Evolutionary conservation across 2,888 invertebrate genomes (phyloP), one percentile per base, ranked within the genome.

Genomic region (Drosophila tripunctata): DNA sequence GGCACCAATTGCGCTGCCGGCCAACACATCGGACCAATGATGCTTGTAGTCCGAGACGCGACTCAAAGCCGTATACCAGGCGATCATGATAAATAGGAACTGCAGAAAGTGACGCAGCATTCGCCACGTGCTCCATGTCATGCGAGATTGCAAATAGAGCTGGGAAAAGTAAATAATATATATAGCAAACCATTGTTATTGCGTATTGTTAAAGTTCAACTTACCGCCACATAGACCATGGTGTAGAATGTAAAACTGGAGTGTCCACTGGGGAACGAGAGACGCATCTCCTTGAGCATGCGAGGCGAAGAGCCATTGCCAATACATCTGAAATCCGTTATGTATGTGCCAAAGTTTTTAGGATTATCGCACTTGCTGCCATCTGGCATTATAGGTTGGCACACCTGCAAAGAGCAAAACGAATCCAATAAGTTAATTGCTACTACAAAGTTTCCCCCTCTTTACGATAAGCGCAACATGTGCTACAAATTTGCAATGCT

Each of bases 1-100:
- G n/a, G 93, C 89, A 7, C 96, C 96, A 68, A 96, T 93, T 27
- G 92, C 82, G 70, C 94, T 93, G 0, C 99, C 99, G 50, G 95
- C 95, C 24, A 99, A 92, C 2, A 99, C 99, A 92, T 99, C 99
- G 87, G 97, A 98, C 97, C 98, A 98, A 90, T 99, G 99, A 91
- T 99, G 99, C 90, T 99, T 99, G 93, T 99, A 97, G 92, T 99
- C 97, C 0, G 97, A 97, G 31, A 99, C 94, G 30, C 99, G 93
- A 44, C 97, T 96, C 92, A 98, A 93, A n/a, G 96, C 95, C 7
- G 97, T 97, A 91, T 94, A 96, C 94, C 96, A 95, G 24, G 98
- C 95, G 90, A 96, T 92, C 91, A 95, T 93, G 67, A 98, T 92
- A 51, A 96, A 94, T 8, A 95, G 76, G 89, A 96, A 95, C 92